Percentiles rank a stretch among this genome's conserved stretches.
Conservation (phyloP, 2,797 vertebrate species). For the Vespertilio murinus region DNA sequence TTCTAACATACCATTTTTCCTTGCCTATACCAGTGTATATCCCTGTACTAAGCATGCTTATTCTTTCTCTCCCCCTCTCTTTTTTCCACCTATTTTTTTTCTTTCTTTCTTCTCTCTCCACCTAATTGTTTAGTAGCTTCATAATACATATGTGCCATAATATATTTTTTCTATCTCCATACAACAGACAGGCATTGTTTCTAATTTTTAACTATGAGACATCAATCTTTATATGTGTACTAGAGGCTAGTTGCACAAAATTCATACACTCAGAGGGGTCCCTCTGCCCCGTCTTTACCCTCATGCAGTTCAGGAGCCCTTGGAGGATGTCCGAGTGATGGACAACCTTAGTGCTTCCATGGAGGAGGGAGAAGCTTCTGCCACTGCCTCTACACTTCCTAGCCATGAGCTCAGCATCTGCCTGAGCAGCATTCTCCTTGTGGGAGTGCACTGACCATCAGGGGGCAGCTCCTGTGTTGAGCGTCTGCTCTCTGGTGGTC, state of each 20-base stretch:
- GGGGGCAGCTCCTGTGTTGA: no score
- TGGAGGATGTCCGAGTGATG: no score
- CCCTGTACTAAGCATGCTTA: not conserved
- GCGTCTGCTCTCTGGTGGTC: no score
- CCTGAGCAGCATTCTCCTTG: no score
- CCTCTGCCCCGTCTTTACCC: no score
- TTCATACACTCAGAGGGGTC: no score
- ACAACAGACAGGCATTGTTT: not conserved
- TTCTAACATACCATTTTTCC: not conserved
- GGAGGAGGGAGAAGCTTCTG: no score
- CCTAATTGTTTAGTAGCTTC: not conserved
- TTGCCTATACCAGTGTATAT: not conserved
- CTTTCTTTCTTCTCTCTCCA: not conserved
- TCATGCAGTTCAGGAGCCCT: no score
- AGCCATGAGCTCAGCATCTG: no score
- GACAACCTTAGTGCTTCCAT: fast-evolving
- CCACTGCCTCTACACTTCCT: no score
- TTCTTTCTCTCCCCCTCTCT: not conserved
- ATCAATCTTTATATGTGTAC: not conserved
- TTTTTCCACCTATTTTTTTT: not conserved
- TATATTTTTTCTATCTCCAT: not conserved
- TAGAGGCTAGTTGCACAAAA: no score
- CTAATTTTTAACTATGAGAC: not conserved
- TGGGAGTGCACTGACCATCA: no score
- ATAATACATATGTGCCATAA: not conserved